Percentiles rank a stretch among this genome's conserved stretches.
Evolutionary conservation across 2,888 invertebrate species (phyloP).

Genomic region (Scaptodrosophila latifasciaeformis): DNA sequence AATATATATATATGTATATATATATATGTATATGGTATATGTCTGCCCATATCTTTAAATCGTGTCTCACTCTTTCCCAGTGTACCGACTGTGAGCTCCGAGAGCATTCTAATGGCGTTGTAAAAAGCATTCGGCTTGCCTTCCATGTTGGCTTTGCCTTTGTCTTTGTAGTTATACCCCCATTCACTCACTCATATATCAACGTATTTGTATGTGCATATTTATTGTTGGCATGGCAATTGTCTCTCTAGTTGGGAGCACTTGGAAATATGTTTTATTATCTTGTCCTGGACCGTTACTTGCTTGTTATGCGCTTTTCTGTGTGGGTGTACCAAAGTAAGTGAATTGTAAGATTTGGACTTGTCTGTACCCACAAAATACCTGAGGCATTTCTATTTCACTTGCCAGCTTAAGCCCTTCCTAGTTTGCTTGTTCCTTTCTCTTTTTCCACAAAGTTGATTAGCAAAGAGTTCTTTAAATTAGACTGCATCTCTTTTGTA

Average conservation of each 20-base stretch:
- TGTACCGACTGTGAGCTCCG: not conserved
- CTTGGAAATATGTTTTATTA: slow-evolving; percentile 61
- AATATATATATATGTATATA: no score
- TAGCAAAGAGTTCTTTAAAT: no score
- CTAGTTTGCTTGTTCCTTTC: no score
- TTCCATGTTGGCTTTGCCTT: not conserved
- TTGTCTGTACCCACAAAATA: no score
- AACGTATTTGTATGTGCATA: not conserved
- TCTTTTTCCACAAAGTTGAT: no score
- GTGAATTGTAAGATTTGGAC: no score
- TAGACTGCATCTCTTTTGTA: no score
- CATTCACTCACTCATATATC: not conserved
- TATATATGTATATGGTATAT: no score
- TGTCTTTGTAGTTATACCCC: not conserved
- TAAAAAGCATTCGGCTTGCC: slow-evolving; percentile 1
- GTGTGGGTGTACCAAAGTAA: no score
- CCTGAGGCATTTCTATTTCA: no score
- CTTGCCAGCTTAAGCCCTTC: no score
- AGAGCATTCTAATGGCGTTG: slow-evolving; percentile 1
- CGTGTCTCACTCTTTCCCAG: slow-evolving; percentile 3
- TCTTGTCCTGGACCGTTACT: slow-evolving; percentile 42
- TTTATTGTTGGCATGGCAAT: slow-evolving; percentile 3
- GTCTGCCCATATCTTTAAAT: not conserved
- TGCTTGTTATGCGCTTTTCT: slow-evolving; percentile 45
- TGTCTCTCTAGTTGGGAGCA: slow-evolving; percentile 14